Base-by-base conservation (phyloP, 2,113 vertebrate genomes). In the Empidonax traillii region DNA sequence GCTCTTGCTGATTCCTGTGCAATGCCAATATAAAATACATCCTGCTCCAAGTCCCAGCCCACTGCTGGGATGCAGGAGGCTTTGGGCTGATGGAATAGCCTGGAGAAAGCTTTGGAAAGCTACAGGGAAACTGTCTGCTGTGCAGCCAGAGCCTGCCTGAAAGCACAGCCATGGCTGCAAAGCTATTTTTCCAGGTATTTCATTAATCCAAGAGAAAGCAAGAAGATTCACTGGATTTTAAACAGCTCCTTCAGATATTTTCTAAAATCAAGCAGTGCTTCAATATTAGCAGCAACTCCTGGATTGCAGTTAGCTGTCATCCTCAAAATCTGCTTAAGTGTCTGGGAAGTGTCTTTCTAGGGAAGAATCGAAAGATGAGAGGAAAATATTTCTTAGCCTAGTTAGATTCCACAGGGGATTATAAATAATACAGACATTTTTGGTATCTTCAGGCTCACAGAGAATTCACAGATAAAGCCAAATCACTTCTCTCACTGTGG, bases 71-170 rank as follows among this genome's bases (percentile, higher is more conserved):
- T 77, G 43, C 43, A 10, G 55, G 51, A 82, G 61, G 28, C 44
- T 56, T 56, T 73, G 62, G 27, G 44, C 23, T 65, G 44, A 10
- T 52, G 55, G 88, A 75, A 65, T 0, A 41, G 51, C 69, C 81
- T 1, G 2, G 44, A 89, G 52, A 43, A 78, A 63, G 37, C 55
- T 53, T 27, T 2, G 18, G 78, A 33, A 76, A 76, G 37, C 20
- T 1, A 2, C 56, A 33, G 69, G 52, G 39, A 39, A 19, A 22
- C 2, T 1, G 73, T 43, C 2, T 1, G 68, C 47, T 46, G 46
- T 22, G 75, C 76, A 55, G 27, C 33, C 46, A 35, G 53, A 43
- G 15, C 1, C 0, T 23, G 46, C n/a, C 87, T 93, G 37, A 35
- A 14, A 76, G 69, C 28, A 35, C 49, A 41, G 18, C 1, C 1